Base-by-base conservation (phyloP, 2,113 vertebrate species). In the Albula glossodonta region DNA sequence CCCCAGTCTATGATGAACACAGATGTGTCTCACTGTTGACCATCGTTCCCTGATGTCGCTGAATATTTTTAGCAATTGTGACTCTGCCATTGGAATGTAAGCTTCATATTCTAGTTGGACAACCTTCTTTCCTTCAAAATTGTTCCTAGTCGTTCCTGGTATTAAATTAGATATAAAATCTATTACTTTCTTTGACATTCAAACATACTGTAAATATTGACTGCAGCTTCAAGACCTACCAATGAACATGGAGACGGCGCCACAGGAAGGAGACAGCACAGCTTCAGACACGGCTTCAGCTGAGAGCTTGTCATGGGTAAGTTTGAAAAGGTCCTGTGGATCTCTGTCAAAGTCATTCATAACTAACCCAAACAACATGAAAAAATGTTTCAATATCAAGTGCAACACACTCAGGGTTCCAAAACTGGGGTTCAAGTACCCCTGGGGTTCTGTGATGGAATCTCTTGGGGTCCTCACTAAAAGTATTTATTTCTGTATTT, bases 1-100 rank as follows among this genome's bases (percentile, higher is more conserved):
- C 98, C 98, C 98, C 78, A 99, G 96, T 85, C 98, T 95, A 52
- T 99, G 98, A 60, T 97, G 93, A 52, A 98, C 90, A 9, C 96
- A 97, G 90, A 98, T 93, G 87, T 97, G 96, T 66, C 60, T 93
- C 81, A 99, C 91, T 0, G 88, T 91, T 3, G 96, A 95, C 97
- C 98, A 99, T 31, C 94, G 95, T 52, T 88, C 88, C 88, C 98
- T 95, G 88, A 97, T 90, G 77, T 96, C 93, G 70, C 83, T 87
- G 84, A 96, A 97, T 83, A 99, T 96, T 88, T 96, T 98, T 91
- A 91, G 94, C 89, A 99, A 92, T 93, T 99, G 96, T 0, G 91
- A 96, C 92, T 97, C 95, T 81, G 95, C 98, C 98, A 99, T 98
- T 2, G 94, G 91, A 74, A 94, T 89, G 52, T 99, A 99, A 0